phyloP scores from a whole-genome alignment of 2,888 invertebrate genomes.

The Drosophila pseudotakahashii region DNA sequence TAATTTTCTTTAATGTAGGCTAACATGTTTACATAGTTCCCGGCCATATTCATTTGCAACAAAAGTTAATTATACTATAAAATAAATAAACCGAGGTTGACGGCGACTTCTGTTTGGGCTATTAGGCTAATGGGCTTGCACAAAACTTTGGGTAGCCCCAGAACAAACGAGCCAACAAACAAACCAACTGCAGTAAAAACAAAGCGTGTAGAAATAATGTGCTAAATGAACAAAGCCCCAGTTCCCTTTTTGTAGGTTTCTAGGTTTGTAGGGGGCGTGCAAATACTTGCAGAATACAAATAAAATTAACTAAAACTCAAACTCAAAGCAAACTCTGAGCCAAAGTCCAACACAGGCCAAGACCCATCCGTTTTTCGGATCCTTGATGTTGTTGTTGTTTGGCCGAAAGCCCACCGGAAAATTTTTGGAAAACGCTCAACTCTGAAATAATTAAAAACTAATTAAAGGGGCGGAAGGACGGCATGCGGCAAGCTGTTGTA shows the following conservation, averaged over 20 bases:
- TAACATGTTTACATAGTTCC: neutral
- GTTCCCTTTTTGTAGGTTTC: neutral
- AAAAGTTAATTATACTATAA: slow-evolving; percentile 57
- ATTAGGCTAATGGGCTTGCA: slow-evolving; percentile 61
- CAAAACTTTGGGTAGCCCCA: slow-evolving; percentile 55
- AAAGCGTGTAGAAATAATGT: slow-evolving; percentile 71
- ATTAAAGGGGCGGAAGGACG: slow-evolving; percentile 56
- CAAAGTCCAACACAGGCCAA: slow-evolving; percentile 39
- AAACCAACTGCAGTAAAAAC: slow-evolving; percentile 56
- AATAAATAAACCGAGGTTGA: slow-evolving; percentile 37
- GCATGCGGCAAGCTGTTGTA: slow-evolving; percentile 60
- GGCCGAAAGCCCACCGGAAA: slow-evolving; percentile 34
- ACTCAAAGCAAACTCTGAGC: slow-evolving; percentile 52
- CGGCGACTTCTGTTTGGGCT: slow-evolving; percentile 43
- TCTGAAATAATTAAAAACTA: slow-evolving; percentile 74
- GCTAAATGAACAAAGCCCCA: slow-evolving; percentile 56
- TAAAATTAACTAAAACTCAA: slow-evolving; percentile 70
- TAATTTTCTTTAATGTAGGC: no score
- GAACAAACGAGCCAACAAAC: slow-evolving; percentile 34
- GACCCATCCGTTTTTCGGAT: slow-evolving; percentile 11
- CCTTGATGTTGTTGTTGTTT: neutral
- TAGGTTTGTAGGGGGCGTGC: slow-evolving; percentile 33
- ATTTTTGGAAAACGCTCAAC: slow-evolving; percentile 48
- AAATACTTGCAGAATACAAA: slow-evolving; percentile 65
- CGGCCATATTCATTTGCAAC: slow-evolving; percentile 24